Conservation (phyloP, 2,888 invertebrate species). For the Atherix ibis region DNA sequence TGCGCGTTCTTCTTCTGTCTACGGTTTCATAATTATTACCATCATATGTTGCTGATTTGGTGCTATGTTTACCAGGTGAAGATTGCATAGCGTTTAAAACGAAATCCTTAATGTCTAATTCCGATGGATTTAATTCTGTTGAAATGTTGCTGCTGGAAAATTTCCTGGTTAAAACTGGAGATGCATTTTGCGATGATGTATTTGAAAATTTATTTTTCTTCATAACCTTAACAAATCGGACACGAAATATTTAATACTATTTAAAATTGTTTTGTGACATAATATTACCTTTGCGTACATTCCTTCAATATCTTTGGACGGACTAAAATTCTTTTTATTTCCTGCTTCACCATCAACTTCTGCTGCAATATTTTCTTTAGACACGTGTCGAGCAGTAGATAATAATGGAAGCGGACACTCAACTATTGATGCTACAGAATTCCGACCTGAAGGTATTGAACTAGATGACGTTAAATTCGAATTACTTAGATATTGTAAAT, state of each 20-base stretch:
- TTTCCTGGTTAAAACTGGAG: conserved; percentile 23
- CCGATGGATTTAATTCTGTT: conserved; percentile 4
- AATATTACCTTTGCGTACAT: conserved; percentile 84
- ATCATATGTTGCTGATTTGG: conserved; percentile 21
- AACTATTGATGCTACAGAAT: conserved; percentile 31
- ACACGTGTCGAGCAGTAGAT: conserved; percentile 31
- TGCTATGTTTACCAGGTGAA: conserved; percentile 33
- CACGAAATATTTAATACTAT: background rate
- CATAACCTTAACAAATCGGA: conserved; percentile 23
- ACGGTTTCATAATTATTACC: conserved; percentile 48
- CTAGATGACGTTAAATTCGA: conserved; percentile 25
- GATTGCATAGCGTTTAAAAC: conserved; percentile 14
- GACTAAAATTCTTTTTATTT: conserved; percentile 37
- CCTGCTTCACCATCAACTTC: conserved; percentile 26
- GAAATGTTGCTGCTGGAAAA: conserved; percentile 6
- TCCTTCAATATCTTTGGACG: conserved; percentile 61
- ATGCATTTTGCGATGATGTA: conserved; percentile 26
- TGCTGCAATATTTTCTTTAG: conserved; percentile 17
- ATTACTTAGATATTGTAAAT: conserved; percentile 19
- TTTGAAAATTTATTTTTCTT: conserved; percentile 31
- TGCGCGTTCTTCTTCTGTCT: conserved; percentile 31
- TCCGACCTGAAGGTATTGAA: conserved; percentile 20
- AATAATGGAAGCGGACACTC: conserved; percentile 17
- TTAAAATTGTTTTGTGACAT: too few relatives aligned
- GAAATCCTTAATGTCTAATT: conserved; percentile 12